phyloP scores from a whole-genome alignment of 2,797 vertebrate genomes.

The Dipus sagitta region DNA sequence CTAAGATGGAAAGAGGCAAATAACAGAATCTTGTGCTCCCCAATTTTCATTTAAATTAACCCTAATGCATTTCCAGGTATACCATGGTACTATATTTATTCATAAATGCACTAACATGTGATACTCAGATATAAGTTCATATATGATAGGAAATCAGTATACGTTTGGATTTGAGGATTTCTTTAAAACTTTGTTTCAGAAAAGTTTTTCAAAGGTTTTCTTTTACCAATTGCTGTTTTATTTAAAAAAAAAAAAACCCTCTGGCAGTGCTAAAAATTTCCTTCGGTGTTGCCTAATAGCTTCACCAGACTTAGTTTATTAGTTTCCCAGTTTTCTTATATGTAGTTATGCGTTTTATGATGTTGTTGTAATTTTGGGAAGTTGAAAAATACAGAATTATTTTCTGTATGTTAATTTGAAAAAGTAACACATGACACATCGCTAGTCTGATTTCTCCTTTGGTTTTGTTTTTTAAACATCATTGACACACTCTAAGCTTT shows the following conservation, averaged over 20 bases:
- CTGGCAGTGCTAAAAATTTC: too few relatives aligned
- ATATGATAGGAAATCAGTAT: background rate
- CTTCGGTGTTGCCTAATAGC: too few relatives aligned
- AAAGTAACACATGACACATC: background rate
- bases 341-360: background rate
- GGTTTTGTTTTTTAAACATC: background rate
- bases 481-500: background rate
- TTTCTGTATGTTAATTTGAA: background rate
- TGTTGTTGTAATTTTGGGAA: background rate
- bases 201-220: background rate
- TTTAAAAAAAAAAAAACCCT: background rate
- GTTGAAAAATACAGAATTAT: background rate
- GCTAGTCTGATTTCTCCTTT: background rate
- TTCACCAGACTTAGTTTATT: background rate
- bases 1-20: too few relatives aligned
- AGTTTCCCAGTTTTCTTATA: background rate
- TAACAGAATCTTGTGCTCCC: background rate
- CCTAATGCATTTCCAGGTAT: slow-evolving; percentile 36
- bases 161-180: slow-evolving; percentile 19
- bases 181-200: slow-evolving; percentile 19
- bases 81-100: background rate
- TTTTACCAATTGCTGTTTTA: background rate
- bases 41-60: background rate
- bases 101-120: background rate
- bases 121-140: background rate